A percentile compares a stretch with the other conserved stretches of the same genome.
These are phyloP conservation scores for Salvelinus fontinalis DNA, from an alignment of 2,113 vertebrate genomes.

Conservation along the genomic window DNA sequence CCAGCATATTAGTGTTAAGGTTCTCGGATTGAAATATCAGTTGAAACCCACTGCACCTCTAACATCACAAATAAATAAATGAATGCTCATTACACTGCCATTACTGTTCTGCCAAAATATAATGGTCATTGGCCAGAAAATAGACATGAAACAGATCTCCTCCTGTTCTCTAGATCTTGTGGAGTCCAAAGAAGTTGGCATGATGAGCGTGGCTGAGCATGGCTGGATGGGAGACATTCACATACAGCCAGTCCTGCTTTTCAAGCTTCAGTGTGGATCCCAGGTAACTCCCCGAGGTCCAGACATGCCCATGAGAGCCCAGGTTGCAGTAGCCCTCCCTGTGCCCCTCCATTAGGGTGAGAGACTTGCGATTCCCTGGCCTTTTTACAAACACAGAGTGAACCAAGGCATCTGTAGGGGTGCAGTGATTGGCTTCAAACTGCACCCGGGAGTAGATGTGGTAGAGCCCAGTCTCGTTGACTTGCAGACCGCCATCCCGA, in stretches of 20 bases:
- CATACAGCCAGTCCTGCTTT: neutral
- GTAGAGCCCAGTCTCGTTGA: conserved; percentile 74
- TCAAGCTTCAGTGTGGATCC: neutral
- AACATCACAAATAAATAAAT: neutral
- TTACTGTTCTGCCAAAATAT: neutral
- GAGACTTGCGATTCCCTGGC: neutral
- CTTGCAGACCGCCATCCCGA: conserved; percentile 54
- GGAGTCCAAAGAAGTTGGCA: conserved; percentile 8
- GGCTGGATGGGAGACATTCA: neutral
- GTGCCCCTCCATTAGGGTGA: conserved; percentile 13
- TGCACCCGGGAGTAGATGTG: conserved; percentile 77
- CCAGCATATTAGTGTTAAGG: conserved; percentile 4
- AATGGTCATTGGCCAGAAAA: neutral
- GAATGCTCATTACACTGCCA: neutral
- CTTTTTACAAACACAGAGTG: conserved; percentile 71
- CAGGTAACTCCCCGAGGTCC: neutral
- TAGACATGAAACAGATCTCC: neutral
- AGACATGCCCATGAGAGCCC: neutral
- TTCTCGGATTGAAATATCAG: neutral
- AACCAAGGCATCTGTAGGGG: conserved; percentile 38
- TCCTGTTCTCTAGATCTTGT: neutral
- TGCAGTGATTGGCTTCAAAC: conserved; percentile 64
- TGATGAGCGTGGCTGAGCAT: neutral
- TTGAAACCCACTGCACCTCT: neutral
- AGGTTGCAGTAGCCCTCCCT: neutral